Evolutionary conservation across 2,888 invertebrate species (phyloP), one percentile per base, ranked within the genome.

Genomic region (Oxytorus armatus): DNA sequence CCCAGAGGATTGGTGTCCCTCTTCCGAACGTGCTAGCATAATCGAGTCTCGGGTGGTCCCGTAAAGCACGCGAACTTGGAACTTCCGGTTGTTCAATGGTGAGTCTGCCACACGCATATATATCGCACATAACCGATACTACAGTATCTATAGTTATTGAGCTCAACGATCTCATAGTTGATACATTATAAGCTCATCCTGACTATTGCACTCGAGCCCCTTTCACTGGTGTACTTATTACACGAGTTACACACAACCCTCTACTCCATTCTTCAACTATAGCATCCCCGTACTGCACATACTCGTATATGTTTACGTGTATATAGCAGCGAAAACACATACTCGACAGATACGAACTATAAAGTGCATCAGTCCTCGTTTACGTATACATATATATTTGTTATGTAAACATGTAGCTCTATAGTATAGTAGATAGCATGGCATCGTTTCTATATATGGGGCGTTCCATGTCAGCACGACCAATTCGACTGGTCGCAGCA

Each of bases 1-100:
- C n/a, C 82, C 75, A 78, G 86, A 84, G 85, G 79, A 85, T 86
- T 85, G n/a, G 84, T 85, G 70, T 83, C 82, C 79, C 49, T 39
- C 29, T 23, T 10, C 51, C 10, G 36, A 36, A 33, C 42, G 49
- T 14, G n/a, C n/a, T n/a, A 16, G 83, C 77, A 83, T 85, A 88
- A 88, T 87, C 86, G 85, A 84, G 85, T 87, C 85, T 84, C 82
- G 83, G 76, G 84, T 85, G 85, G 85, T 84, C 84, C 84, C 84
- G 84, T 86, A 85, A 85, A 85, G 82, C 79, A 82, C 79, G 79
- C 49, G 61, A 81, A 80, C 76, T 81, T 77, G 80, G 76, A 70
- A 33, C 61, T 47, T 44, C 33, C 63, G 65, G 33, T 53, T 66
- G 49, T 33, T 53, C 11, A 39, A 1, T 7, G 16, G 14, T 5